These are phyloP conservation scores for Automeris io DNA, from an alignment of 2,888 invertebrate genomes.

Conservation along the genomic window DNA sequence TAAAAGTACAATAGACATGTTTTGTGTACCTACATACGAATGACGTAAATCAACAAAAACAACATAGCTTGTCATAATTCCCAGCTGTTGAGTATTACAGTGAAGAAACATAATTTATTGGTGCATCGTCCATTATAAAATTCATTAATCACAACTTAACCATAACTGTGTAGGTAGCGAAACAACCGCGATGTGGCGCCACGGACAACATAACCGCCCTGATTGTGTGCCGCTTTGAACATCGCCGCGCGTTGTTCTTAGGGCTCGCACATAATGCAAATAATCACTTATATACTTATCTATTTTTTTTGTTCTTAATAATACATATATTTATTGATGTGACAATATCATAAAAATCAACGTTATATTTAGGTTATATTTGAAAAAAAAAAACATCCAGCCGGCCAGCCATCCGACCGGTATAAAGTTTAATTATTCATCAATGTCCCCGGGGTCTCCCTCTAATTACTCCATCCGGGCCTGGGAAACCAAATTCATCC, in stretches of 20 bases:
- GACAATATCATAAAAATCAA: too few relatives aligned
- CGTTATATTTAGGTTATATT: too few relatives aligned
- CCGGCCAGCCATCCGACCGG: too few relatives aligned
- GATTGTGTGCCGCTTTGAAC: constrained; percentile 29
- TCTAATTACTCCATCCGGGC: too few relatives aligned
- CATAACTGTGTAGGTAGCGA: constrained; percentile 14
- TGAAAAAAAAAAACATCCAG: too few relatives aligned
- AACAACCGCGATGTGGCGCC: constrained; percentile 27
- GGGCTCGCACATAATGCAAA: constrained; percentile 15
- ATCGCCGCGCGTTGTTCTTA: constrained; percentile 30
- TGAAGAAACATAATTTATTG: constrained; percentile 4
- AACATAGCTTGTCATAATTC: background rate
- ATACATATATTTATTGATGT: too few relatives aligned
- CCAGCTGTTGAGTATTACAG: constrained; percentile 2
- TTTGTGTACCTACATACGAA: too few relatives aligned
- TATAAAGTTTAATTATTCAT: too few relatives aligned
- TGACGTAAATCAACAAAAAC: background rate
- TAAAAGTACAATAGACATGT: too few relatives aligned
- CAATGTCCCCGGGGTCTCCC: too few relatives aligned
- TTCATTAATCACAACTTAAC: constrained; percentile 12
- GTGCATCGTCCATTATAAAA: constrained; percentile 7
- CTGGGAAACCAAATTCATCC: too few relatives aligned
- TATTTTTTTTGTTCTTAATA: background rate
- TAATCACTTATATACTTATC: background rate
- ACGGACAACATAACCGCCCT: constrained; percentile 31